These are phyloP conservation scores for Conomelus anceps DNA, from an alignment of 2,888 invertebrate species.

Conservation along the genomic window DNA sequence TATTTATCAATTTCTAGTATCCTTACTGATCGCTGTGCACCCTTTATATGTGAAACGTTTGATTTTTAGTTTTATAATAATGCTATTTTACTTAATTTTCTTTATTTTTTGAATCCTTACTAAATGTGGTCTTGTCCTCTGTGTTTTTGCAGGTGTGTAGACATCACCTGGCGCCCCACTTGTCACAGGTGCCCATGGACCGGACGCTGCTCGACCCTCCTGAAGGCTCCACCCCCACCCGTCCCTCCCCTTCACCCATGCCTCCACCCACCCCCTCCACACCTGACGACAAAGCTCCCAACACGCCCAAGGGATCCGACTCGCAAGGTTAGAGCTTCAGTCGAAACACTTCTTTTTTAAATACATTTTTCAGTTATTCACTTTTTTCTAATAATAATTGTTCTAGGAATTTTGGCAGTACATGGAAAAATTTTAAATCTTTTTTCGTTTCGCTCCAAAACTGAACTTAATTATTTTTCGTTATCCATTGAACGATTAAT, in stretches of 20 bases:
- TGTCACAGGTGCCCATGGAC: conserved; percentile 67
- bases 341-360: background rate
- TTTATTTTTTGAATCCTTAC: conserved; percentile 15
- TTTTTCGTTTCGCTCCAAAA: too few species aligned
- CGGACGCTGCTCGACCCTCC: conserved; percentile 63
- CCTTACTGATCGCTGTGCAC: too few species aligned
- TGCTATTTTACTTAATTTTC: background rate
- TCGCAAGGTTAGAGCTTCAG: conserved; percentile 34
- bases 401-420: too few species aligned
- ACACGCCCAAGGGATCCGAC: conserved; percentile 45
- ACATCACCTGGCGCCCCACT: conserved; percentile 67
- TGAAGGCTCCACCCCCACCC: conserved; percentile 42
- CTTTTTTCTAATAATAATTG: background rate
- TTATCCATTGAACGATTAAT: too few species aligned
- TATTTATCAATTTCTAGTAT: too few species aligned
- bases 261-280: conserved; percentile 46
- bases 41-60: too few species aligned
- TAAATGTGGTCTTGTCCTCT: conserved; percentile 1
- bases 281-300: conserved; percentile 48
- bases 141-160: conserved; percentile 51
- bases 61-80: too few species aligned
- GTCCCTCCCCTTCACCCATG: conserved; percentile 50
- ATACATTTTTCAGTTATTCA: background rate
- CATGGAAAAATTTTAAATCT: too few species aligned
- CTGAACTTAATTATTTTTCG: too few species aligned